phyloP scores from a whole-genome alignment of 2,113 vertebrate genomes.

The Dicaeum eximium region DNA sequence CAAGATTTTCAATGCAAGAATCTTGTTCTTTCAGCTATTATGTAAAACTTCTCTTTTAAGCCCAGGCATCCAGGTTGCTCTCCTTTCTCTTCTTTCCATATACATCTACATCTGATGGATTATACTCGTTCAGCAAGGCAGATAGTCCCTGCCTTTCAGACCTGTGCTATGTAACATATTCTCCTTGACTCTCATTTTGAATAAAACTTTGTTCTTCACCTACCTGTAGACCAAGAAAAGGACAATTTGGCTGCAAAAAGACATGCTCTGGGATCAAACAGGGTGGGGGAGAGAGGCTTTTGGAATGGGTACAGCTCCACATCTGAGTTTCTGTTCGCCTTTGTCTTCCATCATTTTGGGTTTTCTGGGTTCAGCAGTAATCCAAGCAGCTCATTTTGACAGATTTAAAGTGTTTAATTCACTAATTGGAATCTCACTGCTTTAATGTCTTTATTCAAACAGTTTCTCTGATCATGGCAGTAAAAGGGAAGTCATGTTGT shows the following conservation, averaged over 20 bases:
- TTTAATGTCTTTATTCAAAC: slow-evolving; percentile 48
- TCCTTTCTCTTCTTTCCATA: not conserved
- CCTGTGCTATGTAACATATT: not conserved
- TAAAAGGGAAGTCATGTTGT: not conserved
- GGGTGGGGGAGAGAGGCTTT: not conserved
- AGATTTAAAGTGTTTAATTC: slow-evolving; percentile 20
- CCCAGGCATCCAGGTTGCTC: not conserved
- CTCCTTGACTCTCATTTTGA: not conserved
- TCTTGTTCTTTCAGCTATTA: not conserved
- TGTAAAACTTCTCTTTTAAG: not conserved
- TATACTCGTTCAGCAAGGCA: not conserved
- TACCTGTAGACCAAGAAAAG: not conserved
- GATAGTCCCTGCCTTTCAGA: slow-evolving; percentile 7
- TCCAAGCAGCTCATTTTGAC: not conserved
- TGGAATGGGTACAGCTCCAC: not conserved
- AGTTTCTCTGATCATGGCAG: slow-evolving; percentile 34
- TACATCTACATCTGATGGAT: not conserved
- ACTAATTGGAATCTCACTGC: slow-evolving; percentile 16
- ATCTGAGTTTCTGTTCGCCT: not conserved
- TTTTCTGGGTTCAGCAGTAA: not conserved
- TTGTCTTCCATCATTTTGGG: not conserved
- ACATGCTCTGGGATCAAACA: not conserved
- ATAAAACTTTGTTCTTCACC: slow-evolving; percentile 5
- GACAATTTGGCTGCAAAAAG: not conserved
- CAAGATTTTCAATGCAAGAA: not conserved